Base-by-base conservation (phyloP, 2,113 vertebrate species). In the Seriola quinqueradiata region DNA sequence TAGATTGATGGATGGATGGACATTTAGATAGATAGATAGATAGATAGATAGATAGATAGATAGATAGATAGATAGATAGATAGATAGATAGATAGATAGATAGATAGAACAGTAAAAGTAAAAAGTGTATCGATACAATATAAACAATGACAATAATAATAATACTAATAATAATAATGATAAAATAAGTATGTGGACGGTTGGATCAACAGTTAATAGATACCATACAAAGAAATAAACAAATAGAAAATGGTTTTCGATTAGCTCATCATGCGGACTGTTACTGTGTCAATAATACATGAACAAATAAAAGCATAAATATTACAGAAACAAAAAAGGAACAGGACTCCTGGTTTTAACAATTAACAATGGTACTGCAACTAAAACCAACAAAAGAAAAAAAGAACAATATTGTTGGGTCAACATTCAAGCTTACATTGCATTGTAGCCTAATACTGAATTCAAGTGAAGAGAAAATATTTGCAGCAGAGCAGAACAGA, bases 11-110 rank as follows among this genome's bases (percentile, higher is more conserved):
- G 19, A 75, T 28, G 8, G 14, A 61, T 61, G 36, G 32, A 36
- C 19, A 57, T 21, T 23, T 57, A 57, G 55, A 57, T 57, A 57
- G 55, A 57, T 57, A 57, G 55, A 57, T 57, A 57, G 55, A 28
- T 28, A 28, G 28, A 28, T 28, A 28, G 28, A 28, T 28, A 28
- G 28, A 28, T 28, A 28, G 28, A 28, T 28, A 28, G 28, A 28
- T 28, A 28, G 28, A 28, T 28, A 28, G 25, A 25, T 25, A 25
- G 25, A 25, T 25, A 25, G 25, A 25, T 25, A 25, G 25, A 25
- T 25, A 25, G 25, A 25, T 25, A 25, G 25, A 36, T 16, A n/a
- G 50, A 61, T 38, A 61, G 60, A 64, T 40, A 61, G 59, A 61
- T 61, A 36, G 59, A 36, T 36, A 61, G 58, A 60, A 8, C 28